Base-by-base conservation (phyloP, 2,888 invertebrate species). In the Drepanosiphum platanoidis region DNA sequence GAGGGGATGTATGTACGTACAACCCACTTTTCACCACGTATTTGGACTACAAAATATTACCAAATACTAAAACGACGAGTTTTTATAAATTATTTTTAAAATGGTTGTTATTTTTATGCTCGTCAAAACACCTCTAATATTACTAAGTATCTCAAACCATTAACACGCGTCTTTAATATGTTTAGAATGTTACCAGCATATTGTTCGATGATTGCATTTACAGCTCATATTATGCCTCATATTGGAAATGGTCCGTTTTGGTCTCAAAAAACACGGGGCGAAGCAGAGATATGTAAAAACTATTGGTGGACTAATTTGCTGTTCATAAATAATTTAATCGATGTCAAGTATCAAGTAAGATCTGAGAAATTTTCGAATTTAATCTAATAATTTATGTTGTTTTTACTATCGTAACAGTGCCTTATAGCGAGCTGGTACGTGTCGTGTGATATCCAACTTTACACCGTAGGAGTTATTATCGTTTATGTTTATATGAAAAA, bases 251-350 rank as follows among this genome's bases (percentile, higher is more conserved):
- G 88, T 1, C 88, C 88, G 0, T 27, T 87, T 3, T 88, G 88
- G 88, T 61, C 86, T 46, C 32, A 77, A 11, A 81, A 86, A 27
- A 86, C 87, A 39, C 84, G 84, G 22, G 61, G 42, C 7, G 87
- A 88, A 71, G 86, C 87, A 0, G 79, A 87, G n/a, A 86, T 86
- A 66, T 89, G 89, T 86, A 61, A 86, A 71, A 70, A 82, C 13
- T 87, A 87, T 83, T 88, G 88, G 87, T 88, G 88, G 88, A 75
- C 87, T n/a, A 88, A 88, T 82, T 36, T 87, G 1, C 75, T 88
- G 11, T 87, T 87, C 71, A 86, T 88, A 34, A 87, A 87, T 78
- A 88, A 88, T 86, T 87, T 87, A 42, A 80, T 87, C 64, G 86
- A 86, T 68, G 81, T 77, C 30, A 87, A 87, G 42, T 70, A 87